phyloP scores from a whole-genome alignment of 2,113 vertebrate genomes.

The Ciconia stormi region DNA sequence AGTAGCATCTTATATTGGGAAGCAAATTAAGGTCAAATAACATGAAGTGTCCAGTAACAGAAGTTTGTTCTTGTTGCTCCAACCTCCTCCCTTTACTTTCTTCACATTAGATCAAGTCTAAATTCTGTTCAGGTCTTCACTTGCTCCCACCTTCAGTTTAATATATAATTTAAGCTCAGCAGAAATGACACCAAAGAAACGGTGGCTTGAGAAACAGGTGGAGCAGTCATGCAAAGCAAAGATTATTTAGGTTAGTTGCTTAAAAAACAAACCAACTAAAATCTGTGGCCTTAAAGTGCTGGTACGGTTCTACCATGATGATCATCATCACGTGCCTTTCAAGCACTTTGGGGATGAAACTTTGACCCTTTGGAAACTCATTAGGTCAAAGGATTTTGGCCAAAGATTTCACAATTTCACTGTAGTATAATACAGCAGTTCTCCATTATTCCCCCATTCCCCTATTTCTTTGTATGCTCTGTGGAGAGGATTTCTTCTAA shows the following conservation, averaged over 20 bases:
- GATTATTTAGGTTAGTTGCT: not conserved
- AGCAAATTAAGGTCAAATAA: not conserved
- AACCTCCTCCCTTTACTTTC: not conserved
- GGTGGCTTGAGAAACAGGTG: not conserved
- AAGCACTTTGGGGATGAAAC: not conserved
- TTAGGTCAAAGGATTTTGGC: not conserved
- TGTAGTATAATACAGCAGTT: fast-evolving
- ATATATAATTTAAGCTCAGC: not conserved
- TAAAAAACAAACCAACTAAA: not conserved
- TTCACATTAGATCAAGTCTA: not conserved
- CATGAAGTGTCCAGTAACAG: not conserved
- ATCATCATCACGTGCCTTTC: not conserved
- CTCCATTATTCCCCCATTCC: not conserved
- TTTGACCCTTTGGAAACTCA: not conserved
- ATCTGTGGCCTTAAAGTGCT: not conserved
- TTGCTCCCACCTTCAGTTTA: not conserved
- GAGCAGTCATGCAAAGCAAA: not conserved
- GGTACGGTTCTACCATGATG: not conserved
- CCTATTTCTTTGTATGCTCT: not conserved
- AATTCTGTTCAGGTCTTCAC: not conserved
- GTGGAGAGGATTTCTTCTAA: not conserved
- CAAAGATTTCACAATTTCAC: not conserved
- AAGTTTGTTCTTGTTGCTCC: not conserved
- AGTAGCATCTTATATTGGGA: not conserved
- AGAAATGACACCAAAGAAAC: not conserved